Evolutionary conservation across 2,113 vertebrate species (phyloP), one percentile per base, ranked within the genome.

Genomic region (Coryphaenoides rupestris): DNA sequence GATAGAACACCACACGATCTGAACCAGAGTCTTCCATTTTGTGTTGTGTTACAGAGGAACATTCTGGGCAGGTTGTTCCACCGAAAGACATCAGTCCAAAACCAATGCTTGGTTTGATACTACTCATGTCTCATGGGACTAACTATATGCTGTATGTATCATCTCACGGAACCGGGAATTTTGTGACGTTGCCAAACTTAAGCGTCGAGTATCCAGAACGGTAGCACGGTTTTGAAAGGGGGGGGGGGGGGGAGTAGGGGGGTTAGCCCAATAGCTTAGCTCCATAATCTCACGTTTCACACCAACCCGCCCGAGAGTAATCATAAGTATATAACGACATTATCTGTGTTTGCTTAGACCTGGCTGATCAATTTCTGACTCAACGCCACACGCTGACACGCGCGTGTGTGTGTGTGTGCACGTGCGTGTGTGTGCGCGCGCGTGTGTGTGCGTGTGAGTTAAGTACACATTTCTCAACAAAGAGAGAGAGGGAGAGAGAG

Each of bases 341-440:
- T 65, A 70, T 65, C 61, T 65, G 55, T 55, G 28, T 63, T 57
- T 19, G 57, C 10, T 59, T 40, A 40, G 19, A 40, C 28, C 57
- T 59, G 22, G 21, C 21, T 58, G 9, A 50, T 33, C 21, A 55
- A 55, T 33, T 26, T 23, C 78, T 53, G 21, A 17, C 74, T 66
- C 78, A 86, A 82, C 77, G 68, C 71, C 88, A 90, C 79, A 73
- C 89, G 86, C 65, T 77, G 59, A 82, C 40, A 75, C 87, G 84
- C 69, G 75, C 81, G 84, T 83, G 77, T 63, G 33, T 21, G 10
- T 70, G 74, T 81, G 83, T 83, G 5, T 70, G 74, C 81, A 83
- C 82, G 78, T 63, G 45, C 6, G 3, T 13, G 40, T 13, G 40
- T 45, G 40, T 13, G 40, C 13, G 13, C n/a, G n/a, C n/a, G n/a